phyloP scores from a whole-genome alignment of 2,888 invertebrate species.

The Drosophila austrosaltans region DNA sequence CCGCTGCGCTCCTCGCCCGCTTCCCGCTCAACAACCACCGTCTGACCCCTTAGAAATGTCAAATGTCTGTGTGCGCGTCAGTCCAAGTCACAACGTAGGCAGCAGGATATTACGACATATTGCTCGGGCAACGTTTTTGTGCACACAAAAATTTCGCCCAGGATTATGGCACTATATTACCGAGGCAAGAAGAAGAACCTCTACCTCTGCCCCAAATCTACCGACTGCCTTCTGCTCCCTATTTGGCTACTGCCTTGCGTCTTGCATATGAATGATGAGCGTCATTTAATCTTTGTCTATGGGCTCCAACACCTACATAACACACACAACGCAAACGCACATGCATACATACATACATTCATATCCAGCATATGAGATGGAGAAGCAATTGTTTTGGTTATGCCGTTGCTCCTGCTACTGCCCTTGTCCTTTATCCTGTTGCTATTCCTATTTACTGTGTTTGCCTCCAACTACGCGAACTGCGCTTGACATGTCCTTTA shows the following conservation, averaged over 20 bases:
- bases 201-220: neutral
- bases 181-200: slow-evolving; percentile 12
- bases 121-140: slow-evolving; percentile 58
- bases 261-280: slow-evolving; percentile 76
- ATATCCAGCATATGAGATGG: neutral
- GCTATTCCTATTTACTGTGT: slow-evolving; percentile 25
- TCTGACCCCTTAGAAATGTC: slow-evolving; percentile 9
- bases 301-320: slow-evolving; percentile 62
- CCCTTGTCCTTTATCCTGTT: slow-evolving; percentile 31
- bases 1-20: neutral
- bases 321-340: slow-evolving; percentile 40
- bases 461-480: slow-evolving; percentile 45
- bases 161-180: slow-evolving; percentile 78
- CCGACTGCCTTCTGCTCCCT: no score
- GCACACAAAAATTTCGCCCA: slow-evolving; percentile 71
- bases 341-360: neutral
- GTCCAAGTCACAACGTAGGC: slow-evolving; percentile 43
- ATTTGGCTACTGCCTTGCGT: slow-evolving; percentile 20
- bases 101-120: slow-evolving; percentile 79
- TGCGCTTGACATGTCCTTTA: slow-evolving; percentile 75
- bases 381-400: slow-evolving; percentile 8
- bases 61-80: slow-evolving; percentile 56
- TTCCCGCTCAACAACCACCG: neutral
- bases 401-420: neutral
- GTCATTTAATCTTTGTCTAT: slow-evolving; percentile 77